Percentiles rank a stretch among this genome's conserved stretches.
Evolutionary conservation across 2,113 vertebrate genomes (phyloP).

Genomic region (Trochalopteron elliotii): DNA sequence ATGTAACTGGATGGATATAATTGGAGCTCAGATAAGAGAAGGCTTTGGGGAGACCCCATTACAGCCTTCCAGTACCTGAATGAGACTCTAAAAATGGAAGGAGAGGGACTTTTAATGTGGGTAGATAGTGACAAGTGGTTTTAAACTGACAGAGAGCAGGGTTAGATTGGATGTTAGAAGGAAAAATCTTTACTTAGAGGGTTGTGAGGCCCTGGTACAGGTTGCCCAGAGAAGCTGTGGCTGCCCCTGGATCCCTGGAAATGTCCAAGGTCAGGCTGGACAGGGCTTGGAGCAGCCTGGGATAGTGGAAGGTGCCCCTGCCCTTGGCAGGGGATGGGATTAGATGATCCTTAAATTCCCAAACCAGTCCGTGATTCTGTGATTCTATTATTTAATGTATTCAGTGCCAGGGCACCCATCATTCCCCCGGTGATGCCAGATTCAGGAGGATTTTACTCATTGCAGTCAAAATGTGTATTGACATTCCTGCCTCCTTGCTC

Average conservation of each 20-base stretch:
- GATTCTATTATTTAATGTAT: neutral
- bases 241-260: neutral
- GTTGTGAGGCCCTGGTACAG: neutral
- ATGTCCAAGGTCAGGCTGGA: neutral
- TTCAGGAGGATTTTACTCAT: neutral
- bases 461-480: neutral
- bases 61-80: neutral
- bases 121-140: neutral
- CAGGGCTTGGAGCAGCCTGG: rapidly evolving
- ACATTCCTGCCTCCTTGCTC: neutral
- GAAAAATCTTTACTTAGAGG: neutral
- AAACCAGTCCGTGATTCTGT: neutral
- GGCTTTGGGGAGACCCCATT: neutral
- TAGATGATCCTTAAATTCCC: neutral
- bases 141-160: neutral
- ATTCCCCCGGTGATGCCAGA: rapidly evolving
- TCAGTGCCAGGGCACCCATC: neutral
- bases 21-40: neutral
- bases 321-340: neutral
- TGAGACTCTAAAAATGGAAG: neutral
- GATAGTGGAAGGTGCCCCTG: neutral
- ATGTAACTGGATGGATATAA: rapidly evolving
- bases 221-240: neutral
- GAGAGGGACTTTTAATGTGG: neutral
- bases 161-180: neutral